Evolutionary conservation across 2,888 invertebrate genomes (phyloP).

Genomic region (Yponomeuta cagnagella): DNA sequence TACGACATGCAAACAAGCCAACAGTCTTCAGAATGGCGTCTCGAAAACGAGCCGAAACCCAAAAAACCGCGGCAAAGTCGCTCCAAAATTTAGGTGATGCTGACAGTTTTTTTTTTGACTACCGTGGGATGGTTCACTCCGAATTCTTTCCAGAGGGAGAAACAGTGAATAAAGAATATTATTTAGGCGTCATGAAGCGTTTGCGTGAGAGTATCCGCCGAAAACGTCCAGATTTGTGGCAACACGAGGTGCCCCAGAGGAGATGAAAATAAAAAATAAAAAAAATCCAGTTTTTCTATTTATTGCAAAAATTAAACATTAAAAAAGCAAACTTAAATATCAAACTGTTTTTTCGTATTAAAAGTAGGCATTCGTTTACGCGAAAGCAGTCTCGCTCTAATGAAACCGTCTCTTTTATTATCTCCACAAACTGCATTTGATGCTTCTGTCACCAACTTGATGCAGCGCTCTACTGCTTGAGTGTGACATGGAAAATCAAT

Average conservation of each 20-base stretch:
- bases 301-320: neutral
- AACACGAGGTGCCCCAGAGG: neutral
- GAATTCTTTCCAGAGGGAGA: no score
- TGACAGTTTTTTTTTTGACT: no score
- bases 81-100: no score
- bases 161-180: no score
- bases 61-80: no score
- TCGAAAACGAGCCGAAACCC: no score
- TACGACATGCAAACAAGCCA: no score
- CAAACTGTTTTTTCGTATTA: neutral
- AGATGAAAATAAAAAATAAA: constrained; percentile 21
- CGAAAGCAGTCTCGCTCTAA: constrained; percentile 18
- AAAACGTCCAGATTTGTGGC: no score
- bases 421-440: constrained; percentile 17
- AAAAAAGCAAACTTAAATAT: neutral
- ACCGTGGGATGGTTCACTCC: no score
- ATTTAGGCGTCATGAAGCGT: no score
- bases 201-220: no score
- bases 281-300: constrained; percentile 20
- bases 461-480: neutral
- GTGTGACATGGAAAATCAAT: constrained; percentile 17
- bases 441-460: constrained; percentile 19
- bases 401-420: constrained; percentile 18
- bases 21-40: no score
- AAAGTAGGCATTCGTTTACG: constrained; percentile 17